phyloP scores from a whole-genome alignment of 2,797 vertebrate genomes.

The Pterois miles region DNA sequence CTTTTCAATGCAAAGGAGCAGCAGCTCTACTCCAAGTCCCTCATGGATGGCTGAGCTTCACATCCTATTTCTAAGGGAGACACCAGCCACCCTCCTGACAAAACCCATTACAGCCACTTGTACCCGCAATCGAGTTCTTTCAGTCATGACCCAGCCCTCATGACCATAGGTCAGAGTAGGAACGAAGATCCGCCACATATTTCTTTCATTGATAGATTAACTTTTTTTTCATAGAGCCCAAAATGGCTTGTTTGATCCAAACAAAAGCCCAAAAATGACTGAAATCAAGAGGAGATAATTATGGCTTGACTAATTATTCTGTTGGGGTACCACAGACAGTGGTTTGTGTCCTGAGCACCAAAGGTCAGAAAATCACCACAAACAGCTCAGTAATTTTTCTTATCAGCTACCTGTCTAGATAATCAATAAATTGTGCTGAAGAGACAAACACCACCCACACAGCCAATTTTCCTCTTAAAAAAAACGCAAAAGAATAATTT shows the following conservation, averaged over 20 bases:
- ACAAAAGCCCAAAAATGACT: not conserved
- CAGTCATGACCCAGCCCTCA: no score
- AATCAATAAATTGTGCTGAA: not conserved
- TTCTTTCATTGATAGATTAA: no score
- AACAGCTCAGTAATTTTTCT: not conserved
- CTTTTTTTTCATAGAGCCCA: no score
- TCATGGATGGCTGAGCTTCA: no score
- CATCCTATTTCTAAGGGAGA: no score
- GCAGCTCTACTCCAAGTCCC: no score
- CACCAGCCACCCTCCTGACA: no score
- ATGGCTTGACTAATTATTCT: not conserved
- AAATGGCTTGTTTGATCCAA: not conserved
- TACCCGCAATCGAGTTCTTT: no score
- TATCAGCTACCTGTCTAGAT: not conserved
- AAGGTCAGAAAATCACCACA: not conserved
- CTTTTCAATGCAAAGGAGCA: no score
- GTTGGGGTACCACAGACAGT: not conserved
- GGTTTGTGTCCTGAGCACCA: not conserved
- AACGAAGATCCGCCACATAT: no score
- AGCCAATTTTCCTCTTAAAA: not conserved
- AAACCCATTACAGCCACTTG: no score
- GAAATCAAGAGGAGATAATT: not conserved
- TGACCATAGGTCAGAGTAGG: no score
- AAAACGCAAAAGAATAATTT: not conserved
- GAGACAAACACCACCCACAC: not conserved